Percentiles rank a stretch among this genome's conserved stretches.
Evolutionary conservation across 2,113 vertebrate genomes (phyloP).

Genomic region (Ictidomys tridecemlineatus): DNA sequence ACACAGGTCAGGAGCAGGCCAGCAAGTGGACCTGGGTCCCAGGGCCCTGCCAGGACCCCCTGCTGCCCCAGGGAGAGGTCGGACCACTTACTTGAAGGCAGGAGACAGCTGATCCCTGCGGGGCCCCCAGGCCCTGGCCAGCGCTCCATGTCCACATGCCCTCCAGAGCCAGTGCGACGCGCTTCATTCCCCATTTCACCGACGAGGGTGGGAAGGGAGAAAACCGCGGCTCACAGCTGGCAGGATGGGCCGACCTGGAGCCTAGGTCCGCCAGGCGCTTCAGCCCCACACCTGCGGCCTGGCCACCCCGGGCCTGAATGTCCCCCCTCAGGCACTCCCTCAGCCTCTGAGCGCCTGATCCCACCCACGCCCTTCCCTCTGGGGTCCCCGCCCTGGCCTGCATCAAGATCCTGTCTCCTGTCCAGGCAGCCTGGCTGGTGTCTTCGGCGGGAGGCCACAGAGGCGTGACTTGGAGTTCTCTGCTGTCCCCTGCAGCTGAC

Average conservation of each 20-base stretch:
- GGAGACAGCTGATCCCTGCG: fast-evolving
- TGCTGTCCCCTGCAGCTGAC: fast-evolving
- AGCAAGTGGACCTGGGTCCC: neutral
- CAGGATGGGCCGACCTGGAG: fast-evolving
- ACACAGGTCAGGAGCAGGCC: neutral
- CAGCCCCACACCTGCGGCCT: neutral
- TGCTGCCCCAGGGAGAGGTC: fast-evolving
- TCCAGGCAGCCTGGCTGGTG: neutral
- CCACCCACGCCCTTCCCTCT: fast-evolving
- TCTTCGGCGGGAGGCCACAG: fast-evolving
- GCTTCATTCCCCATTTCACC: fast-evolving
- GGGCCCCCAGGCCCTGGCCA: neutral
- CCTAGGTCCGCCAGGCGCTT: neutral
- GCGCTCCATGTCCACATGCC: fast-evolving
- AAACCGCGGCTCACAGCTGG: no score
- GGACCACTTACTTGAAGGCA: no score
- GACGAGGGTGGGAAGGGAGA: neutral
- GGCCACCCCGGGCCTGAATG: neutral
- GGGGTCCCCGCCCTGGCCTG: fast-evolving
- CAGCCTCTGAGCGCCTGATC: neutral
- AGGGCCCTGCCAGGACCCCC: neutral
- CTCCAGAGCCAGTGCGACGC: no score
- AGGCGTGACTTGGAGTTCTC: fast-evolving
- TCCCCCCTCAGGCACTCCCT: fast-evolving
- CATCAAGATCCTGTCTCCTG: neutral